These are phyloP conservation scores for Sinonovacula constricta DNA, from an alignment of 1,140 invertebrate species.

Conservation along the genomic window DNA sequence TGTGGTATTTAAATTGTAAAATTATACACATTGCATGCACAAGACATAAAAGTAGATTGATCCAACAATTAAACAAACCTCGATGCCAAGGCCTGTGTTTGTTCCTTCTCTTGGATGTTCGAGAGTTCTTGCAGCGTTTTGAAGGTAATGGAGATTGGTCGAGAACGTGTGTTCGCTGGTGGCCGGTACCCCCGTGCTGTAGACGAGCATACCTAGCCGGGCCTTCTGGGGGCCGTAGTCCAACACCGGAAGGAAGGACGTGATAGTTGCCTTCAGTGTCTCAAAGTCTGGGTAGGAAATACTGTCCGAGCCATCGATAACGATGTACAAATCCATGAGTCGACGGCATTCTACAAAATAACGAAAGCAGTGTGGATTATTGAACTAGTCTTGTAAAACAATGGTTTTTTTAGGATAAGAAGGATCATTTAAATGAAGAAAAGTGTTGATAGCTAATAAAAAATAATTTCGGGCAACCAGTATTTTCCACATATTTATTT, in stretches of 20 bases:
- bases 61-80: too few species aligned
- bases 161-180: conserved; percentile 24
- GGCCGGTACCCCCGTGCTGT: conserved; percentile 21
- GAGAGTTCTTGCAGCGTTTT: not conserved
- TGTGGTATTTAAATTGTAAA: too few species aligned
- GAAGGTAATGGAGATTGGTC: not conserved
- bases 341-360: conserved; percentile 43
- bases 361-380: too few species aligned
- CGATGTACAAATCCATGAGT: conserved; percentile 34
- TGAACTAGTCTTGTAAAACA: too few species aligned
- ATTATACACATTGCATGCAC: too few species aligned
- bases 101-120: conserved; percentile 38
- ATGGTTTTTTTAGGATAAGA: too few species aligned
- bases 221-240: conserved; percentile 27
- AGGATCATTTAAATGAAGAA: too few species aligned
- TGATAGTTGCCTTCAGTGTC: not conserved
- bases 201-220: conserved; percentile 46
- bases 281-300: conserved; percentile 8
- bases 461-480: too few species aligned
- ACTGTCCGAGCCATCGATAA: conserved; percentile 48
- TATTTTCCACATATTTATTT: too few species aligned
- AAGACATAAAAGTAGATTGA: too few species aligned
- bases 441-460: too few species aligned
- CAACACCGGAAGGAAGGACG: conserved; percentile 7
- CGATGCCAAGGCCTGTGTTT: conserved; percentile 17